Conservation (phyloP, 2,113 vertebrate species). For the Nesospiza acunhae region DNA sequence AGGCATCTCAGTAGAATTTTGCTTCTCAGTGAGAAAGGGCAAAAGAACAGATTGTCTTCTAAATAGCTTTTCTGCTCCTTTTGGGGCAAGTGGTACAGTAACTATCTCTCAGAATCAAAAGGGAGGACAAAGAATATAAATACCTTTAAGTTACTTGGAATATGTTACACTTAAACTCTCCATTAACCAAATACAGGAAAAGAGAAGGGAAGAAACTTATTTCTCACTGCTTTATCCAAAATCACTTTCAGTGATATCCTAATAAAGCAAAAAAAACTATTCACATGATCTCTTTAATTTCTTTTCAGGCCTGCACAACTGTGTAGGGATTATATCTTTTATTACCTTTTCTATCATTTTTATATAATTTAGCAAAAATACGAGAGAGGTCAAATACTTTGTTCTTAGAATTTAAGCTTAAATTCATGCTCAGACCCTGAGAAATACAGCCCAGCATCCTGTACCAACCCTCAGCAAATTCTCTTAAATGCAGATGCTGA, state of each 20-base stretch:
- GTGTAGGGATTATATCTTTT: neutral
- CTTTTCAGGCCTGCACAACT: neutral
- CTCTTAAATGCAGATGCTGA: neutral
- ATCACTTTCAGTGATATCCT: neutral
- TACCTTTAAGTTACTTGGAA: neutral
- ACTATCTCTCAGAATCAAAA: neutral
- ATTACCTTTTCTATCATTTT: neutral
- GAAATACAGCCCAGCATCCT: neutral
- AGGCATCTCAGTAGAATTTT: constrained; percentile 48
- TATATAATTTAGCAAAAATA: neutral
- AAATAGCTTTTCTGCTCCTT: neutral
- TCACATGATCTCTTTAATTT: neutral
- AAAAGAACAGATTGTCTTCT: constrained; percentile 15
- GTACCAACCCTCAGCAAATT: neutral
- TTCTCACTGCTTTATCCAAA: neutral
- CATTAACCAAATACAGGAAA: neutral
- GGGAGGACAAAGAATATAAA: neutral
- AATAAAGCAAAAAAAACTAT: neutral
- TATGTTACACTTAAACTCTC: neutral
- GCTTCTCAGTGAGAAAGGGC: neutral
- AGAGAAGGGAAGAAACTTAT: rapidly evolving
- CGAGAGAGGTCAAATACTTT: neutral
- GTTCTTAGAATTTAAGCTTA: neutral
- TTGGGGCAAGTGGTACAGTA: neutral
- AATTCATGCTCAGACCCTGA: neutral